phyloP scores from a whole-genome alignment of 2,888 invertebrate species.

The Sicus ferrugineus region DNA sequence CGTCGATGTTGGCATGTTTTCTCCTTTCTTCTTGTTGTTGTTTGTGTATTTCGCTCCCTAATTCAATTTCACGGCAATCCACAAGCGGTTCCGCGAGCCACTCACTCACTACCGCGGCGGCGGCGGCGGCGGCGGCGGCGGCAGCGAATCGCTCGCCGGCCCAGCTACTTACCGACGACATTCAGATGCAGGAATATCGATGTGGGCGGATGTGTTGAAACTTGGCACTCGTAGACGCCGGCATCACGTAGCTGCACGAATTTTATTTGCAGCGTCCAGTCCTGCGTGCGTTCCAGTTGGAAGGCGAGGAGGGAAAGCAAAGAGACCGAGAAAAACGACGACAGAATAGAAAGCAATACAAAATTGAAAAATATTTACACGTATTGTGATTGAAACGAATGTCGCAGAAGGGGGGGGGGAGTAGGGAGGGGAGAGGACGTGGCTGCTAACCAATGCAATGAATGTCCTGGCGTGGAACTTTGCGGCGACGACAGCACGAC shows the following conservation, averaged over 20 bases:
- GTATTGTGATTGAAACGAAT: slow-evolving; percentile 10
- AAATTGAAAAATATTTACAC: slow-evolving; percentile 4
- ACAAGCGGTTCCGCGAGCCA: too few relatives aligned
- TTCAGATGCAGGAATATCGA: slow-evolving; percentile 86
- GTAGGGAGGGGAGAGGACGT: not conserved
- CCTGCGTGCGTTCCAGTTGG: slow-evolving; percentile 66
- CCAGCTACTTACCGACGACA: slow-evolving; percentile 80
- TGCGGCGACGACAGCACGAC: not conserved
- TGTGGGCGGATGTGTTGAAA: slow-evolving; percentile 89
- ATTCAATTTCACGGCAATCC: too few relatives aligned
- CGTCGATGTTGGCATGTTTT: too few relatives aligned
- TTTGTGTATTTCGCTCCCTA: too few relatives aligned
- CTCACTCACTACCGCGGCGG: too few relatives aligned
- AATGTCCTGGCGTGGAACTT: not conserved
- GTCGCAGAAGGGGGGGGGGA: not conserved
- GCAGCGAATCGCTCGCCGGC: too few relatives aligned
- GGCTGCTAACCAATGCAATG: slow-evolving; percentile 1
- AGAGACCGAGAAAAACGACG: slow-evolving; percentile 18
- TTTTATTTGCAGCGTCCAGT: slow-evolving; percentile 91
- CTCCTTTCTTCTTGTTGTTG: too few relatives aligned
- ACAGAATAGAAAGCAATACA: not conserved
- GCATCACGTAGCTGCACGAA: slow-evolving; percentile 87
- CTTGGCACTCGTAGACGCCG: slow-evolving; percentile 89
- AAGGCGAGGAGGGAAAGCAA: slow-evolving; percentile 6
- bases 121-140: too few relatives aligned